These are phyloP conservation scores for Protophormia terraenovae DNA, from an alignment of 2,888 invertebrate genomes.

Conservation along the genomic window DNA sequence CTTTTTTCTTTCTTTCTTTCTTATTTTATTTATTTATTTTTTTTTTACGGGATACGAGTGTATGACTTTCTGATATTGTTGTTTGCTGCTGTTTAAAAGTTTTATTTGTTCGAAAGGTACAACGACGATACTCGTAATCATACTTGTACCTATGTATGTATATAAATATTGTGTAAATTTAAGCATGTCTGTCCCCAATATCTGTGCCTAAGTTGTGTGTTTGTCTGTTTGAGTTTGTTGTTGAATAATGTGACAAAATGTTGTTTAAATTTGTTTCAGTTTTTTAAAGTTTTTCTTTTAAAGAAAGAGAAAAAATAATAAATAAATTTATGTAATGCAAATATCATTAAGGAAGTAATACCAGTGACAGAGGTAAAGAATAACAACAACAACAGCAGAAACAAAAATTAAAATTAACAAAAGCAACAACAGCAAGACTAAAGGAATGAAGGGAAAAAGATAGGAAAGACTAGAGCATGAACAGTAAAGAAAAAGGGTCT, in stretches of 20 bases:
- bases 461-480: not conserved
- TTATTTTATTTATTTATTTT: too few relatives aligned
- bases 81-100: not conserved
- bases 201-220: not conserved
- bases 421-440: not conserved
- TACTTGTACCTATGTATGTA: not conserved
- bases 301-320: not conserved
- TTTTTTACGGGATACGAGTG: not conserved
- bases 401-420: not conserved
- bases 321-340: not conserved
- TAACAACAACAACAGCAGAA: not conserved
- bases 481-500: constrained; percentile 10
- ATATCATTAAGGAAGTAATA: not conserved
- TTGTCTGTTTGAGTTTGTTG: not conserved
- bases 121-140: not conserved
- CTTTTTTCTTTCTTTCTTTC: not conserved
- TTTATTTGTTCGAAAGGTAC: not conserved
- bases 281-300: not conserved
- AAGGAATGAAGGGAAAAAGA: not conserved
- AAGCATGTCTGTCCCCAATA: too few relatives aligned
- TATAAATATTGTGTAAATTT: too few relatives aligned
- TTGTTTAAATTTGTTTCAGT: constrained; percentile 11
- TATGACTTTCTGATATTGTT: not conserved
- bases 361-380: not conserved
- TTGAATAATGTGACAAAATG: constrained; percentile 9